These are phyloP conservation scores for Lophius piscatorius DNA, from an alignment of 2,113 vertebrate genomes.

Conservation along the genomic window DNA sequence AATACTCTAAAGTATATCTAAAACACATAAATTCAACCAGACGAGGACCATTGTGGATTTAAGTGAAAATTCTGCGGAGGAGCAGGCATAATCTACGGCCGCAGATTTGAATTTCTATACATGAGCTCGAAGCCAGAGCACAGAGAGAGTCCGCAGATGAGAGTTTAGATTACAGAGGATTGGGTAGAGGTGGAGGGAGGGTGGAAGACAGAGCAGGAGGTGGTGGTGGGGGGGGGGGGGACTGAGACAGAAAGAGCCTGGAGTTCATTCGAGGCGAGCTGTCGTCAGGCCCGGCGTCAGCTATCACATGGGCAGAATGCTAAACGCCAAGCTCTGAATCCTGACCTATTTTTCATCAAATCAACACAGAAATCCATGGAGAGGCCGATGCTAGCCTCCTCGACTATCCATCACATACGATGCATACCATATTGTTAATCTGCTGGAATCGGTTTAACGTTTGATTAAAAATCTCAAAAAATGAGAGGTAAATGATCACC, in stretches of 20 bases:
- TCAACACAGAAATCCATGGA: conserved; percentile 74
- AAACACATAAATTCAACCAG: conserved; percentile 42
- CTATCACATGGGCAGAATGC: conserved; percentile 73
- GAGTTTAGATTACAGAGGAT: conserved; percentile 38
- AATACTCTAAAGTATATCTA: conserved; percentile 46
- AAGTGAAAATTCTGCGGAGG: conserved; percentile 32
- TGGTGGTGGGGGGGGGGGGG: background rate
- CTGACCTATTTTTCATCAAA: conserved; percentile 82
- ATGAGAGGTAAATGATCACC: conserved; percentile 17
- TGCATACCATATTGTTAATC: conserved; percentile 32
- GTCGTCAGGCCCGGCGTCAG: conserved; percentile 63
- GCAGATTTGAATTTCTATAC: conserved; percentile 41
- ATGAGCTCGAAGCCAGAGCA: conserved; percentile 7
- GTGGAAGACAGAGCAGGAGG: background rate
- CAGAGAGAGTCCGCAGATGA: conserved; percentile 36
- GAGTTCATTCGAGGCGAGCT: conserved; percentile 71
- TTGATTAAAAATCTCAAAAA: conserved; percentile 53
- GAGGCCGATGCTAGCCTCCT: conserved; percentile 53
- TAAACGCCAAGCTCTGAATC: conserved; percentile 70
- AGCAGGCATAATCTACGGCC: conserved; percentile 27
- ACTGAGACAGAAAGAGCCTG: conserved; percentile 35
- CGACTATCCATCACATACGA: conserved; percentile 12
- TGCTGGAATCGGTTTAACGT: conserved; percentile 29
- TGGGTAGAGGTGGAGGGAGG: background rate
- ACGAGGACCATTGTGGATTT: conserved; percentile 36